A percentile compares a stretch with the other conserved stretches of the same genome.
Conservation (phyloP, 2,113 vertebrate species). For the Alexandromys fortis region DNA sequence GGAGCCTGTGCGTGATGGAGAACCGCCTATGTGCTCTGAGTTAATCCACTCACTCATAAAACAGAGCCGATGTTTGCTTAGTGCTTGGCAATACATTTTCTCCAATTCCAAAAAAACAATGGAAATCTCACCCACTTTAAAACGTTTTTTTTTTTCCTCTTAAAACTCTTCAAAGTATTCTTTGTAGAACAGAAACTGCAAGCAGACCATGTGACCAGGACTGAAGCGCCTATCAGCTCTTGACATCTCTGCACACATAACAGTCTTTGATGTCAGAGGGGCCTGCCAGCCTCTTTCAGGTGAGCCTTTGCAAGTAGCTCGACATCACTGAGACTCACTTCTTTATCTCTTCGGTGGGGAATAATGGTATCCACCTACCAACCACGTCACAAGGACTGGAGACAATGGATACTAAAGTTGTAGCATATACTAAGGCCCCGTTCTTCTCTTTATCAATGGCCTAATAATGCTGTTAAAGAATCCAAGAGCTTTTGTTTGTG, state of each 20-base stretch:
- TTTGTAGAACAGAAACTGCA: conserved; percentile 45
- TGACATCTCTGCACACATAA: conserved; percentile 18
- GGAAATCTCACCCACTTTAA: conserved; percentile 66
- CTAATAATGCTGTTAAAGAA: not conserved
- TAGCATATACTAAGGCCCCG: conserved; percentile 3
- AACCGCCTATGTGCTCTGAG: conserved; percentile 64
- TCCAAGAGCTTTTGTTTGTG: not conserved
- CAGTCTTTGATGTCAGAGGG: conserved; percentile 55
- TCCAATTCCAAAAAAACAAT: conserved; percentile 75
- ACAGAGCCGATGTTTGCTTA: conserved; percentile 74
- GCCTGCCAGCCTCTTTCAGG: conserved; percentile 22
- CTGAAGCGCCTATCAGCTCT: conserved; percentile 32
- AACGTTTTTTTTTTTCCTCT: conserved; percentile 33
- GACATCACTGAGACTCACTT: not conserved
- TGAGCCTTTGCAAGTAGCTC: not conserved
- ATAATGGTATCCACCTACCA: conserved; percentile 43
- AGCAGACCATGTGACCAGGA: conserved; percentile 37
- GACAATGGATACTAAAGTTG: conserved; percentile 42
- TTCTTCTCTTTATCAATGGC: not conserved
- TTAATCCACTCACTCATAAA: conserved; percentile 78
- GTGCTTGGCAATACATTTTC: conserved; percentile 74
- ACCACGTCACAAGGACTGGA: conserved; percentile 4
- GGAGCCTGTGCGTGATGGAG: conserved; percentile 4
- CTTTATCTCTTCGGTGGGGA: conserved; percentile 37
- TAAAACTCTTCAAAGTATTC: conserved; percentile 62